Conservation (phyloP, 2,797 vertebrate genomes). For the Cyclura pinguis region DNA sequence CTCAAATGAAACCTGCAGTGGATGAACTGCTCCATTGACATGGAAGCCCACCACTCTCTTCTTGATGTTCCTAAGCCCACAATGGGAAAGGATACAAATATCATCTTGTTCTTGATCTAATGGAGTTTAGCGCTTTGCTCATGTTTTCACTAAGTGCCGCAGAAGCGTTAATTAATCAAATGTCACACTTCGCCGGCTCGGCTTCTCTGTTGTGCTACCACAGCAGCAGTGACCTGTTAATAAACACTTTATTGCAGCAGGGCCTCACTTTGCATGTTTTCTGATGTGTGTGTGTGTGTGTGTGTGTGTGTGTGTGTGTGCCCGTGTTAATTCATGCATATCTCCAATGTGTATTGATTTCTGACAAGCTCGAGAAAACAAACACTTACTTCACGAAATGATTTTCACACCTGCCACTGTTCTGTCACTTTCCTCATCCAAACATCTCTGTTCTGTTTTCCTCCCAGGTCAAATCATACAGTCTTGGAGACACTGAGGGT, state of each 20-base stretch:
- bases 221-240: conserved; percentile 41
- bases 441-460: not conserved
- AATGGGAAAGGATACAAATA: conserved; percentile 16
- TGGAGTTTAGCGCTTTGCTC: conserved; percentile 36
- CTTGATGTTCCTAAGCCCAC: not conserved
- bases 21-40: too few relatives aligned
- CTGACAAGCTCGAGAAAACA: conserved; percentile 8
- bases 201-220: conserved; percentile 3
- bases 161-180: conserved; percentile 49
- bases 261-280: not conserved
- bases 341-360: not conserved
- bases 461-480: too few relatives aligned
- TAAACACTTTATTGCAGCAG: conserved; percentile 13
- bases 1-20: too few relatives aligned
- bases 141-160: conserved; percentile 39
- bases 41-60: too few relatives aligned
- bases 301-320: too few relatives aligned
- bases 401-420: not conserved
- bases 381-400: conserved; percentile 14
- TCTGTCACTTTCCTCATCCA: not conserved
- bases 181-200: conserved; percentile 38
- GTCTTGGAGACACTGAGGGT: not conserved
- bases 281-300: too few relatives aligned
- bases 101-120: conserved; percentile 26
- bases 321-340: not conserved